Evolutionary conservation across 2,113 vertebrate species (phyloP), one percentile per base, ranked within the genome.

Genomic region (Laterallus jamaicensis): DNA sequence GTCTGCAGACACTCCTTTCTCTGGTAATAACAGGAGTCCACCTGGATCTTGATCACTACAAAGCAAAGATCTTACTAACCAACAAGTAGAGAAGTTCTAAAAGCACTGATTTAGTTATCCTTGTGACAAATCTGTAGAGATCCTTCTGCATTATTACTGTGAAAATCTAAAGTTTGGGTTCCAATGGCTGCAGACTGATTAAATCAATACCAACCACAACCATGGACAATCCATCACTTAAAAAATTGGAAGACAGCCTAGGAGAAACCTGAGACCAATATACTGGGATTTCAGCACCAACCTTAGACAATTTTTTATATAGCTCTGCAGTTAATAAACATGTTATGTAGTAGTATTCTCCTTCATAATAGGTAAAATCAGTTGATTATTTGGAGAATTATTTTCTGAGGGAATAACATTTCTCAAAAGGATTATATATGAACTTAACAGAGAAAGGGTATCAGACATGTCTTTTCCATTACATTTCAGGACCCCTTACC

Each of bases 11-110:
- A 98, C 97, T 32, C 98, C 98, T 95, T 99, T 99, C 62, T 99
- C 99, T 26, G 99, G 99, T 60, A 99, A 97, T 81, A 99, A 49
- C 6, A 99, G 97, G 70, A 99, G 98, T 81, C 99, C 99, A 47
- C 98, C 98, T 13, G 99, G 99, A 95, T 99, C 99, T 75, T 99
- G 98, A 88, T 99, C 98, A 93, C 99, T 99, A 94, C 12, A 95
- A 94, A 83, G 80, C n/a, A 91, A 68, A 95, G 17, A 76, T 12
- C 12, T 95, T 66, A 82, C 2, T 21, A 37, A 55, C 5, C n/a
- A 92, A 37, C 24, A 49, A 68, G 44, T 7, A 73, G n/a, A 8
- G 73, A 16, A n/a, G 24, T 15, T 89, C 29, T 80, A 60, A 88
- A 47, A 62, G 1, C 9, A 88, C 25, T 67, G 54, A 32, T 29